Percentiles rank a stretch among this genome's conserved stretches.
Conservation (phyloP, 2,888 invertebrate genomes). For the Papilio gigon region DNA sequence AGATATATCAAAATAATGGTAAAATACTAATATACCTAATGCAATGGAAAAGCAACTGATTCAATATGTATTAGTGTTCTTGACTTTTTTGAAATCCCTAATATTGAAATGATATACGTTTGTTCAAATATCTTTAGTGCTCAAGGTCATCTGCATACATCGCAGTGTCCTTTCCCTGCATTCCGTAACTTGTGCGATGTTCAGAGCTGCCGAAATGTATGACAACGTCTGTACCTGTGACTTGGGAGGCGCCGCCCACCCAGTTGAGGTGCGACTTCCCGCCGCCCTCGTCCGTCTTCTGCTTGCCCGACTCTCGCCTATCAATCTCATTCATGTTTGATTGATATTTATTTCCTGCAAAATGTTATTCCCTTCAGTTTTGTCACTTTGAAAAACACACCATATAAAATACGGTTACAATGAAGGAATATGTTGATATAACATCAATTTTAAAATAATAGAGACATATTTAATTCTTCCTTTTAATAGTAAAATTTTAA, state of each 20-base stretch:
- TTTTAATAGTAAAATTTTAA: too few relatives aligned
- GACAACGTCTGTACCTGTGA: constrained; percentile 68
- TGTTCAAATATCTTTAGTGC: too few relatives aligned
- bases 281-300: constrained; percentile 85
- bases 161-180: too few relatives aligned
- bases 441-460: neutral
- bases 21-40: too few relatives aligned
- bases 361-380: constrained; percentile 49
- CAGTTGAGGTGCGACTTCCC: constrained; percentile 81
- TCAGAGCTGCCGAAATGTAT: neutral
- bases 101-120: too few relatives aligned
- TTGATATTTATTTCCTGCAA: constrained; percentile 88
- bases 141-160: too few relatives aligned
- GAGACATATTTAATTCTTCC: neutral
- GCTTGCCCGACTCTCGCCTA: constrained; percentile 84
- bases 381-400: neutral
- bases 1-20: too few relatives aligned
- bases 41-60: too few relatives aligned
- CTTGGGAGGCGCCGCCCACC: constrained; percentile 78
- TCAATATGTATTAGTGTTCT: too few relatives aligned
- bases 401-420: neutral
- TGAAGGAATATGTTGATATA: neutral
- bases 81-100: too few relatives aligned
- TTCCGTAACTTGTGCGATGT: too few relatives aligned
- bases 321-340: constrained; percentile 90